Conservation (phyloP, 2,113 vertebrate species). For the Bothrops jararaca region DNA sequence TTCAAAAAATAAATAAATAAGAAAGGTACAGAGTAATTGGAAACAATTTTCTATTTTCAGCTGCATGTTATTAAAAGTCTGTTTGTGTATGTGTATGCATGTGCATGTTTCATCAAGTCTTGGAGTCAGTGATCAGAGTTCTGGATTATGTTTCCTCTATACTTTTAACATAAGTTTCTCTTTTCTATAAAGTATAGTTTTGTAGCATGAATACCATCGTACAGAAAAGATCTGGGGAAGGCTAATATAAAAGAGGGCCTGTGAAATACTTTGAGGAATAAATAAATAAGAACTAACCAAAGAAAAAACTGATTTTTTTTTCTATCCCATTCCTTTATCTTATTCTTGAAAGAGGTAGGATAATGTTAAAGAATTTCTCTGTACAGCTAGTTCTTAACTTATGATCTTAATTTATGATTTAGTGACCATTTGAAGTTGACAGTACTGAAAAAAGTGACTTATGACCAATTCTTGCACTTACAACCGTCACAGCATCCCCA, state of each 20-base stretch:
- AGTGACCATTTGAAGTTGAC: neutral
- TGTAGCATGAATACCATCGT: neutral
- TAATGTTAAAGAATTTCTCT: neutral
- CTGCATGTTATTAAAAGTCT: conserved; percentile 18
- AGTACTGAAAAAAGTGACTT: neutral
- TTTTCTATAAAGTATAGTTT: fast-evolving
- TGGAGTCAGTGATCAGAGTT: neutral
- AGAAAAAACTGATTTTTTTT: neutral
- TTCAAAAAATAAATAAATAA: conserved; percentile 42
- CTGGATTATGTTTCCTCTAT: neutral
- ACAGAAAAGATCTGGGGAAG: neutral
- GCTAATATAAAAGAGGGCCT: neutral
- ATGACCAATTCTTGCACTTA: neutral
- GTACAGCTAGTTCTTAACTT: neutral
- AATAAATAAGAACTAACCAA: neutral
- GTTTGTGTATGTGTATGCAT: conserved; percentile 7
- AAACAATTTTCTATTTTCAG: conserved; percentile 44
- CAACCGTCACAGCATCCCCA: neutral
- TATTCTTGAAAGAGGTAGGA: neutral
- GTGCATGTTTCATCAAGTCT: conserved; percentile 28
- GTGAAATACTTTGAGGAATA: too few species aligned
- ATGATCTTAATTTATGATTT: neutral
- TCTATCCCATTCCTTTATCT: neutral
- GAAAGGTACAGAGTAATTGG: conserved; percentile 21
- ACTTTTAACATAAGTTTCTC: neutral